phyloP scores from a whole-genome alignment of 1,140 invertebrate species.

The Atta colombica region DNA sequence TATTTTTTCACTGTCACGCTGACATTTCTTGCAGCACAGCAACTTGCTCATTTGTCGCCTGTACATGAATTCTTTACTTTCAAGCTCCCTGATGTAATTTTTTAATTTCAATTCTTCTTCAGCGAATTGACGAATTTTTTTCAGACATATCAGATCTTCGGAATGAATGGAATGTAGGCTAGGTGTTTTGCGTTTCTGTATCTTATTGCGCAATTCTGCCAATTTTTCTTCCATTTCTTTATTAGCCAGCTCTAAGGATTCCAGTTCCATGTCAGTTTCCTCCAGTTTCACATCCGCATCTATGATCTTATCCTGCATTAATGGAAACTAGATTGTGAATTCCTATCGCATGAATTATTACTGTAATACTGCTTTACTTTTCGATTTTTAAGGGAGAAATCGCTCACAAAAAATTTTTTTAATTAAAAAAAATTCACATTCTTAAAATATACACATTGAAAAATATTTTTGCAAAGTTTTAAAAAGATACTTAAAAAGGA shows the following conservation, averaged over 20 bases:
- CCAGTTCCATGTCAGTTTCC: conserved; percentile 79
- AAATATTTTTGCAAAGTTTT: too few species aligned
- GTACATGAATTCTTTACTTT: conserved; percentile 76
- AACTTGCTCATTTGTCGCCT: conserved; percentile 77
- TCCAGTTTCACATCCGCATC: conserved; percentile 80
- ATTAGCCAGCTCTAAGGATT: conserved; percentile 76
- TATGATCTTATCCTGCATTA: conserved; percentile 82
- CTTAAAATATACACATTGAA: too few species aligned
- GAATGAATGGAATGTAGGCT: conserved; percentile 80
- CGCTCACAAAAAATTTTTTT: too few species aligned
- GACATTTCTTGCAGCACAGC: conserved; percentile 60
- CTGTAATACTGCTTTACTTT: not conserved
- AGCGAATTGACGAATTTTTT: conserved; percentile 78
- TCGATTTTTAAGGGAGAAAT: not conserved
- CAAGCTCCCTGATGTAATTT: conserved; percentile 77
- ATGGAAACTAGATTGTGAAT: not conserved
- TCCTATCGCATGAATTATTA: too few species aligned
- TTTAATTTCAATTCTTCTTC: conserved; percentile 80
- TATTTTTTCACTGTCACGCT: conserved; percentile 35
- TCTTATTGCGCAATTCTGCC: conserved; percentile 71
- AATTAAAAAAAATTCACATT: too few species aligned
- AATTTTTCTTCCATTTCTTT: conserved; percentile 77
- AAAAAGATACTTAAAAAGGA: too few species aligned
- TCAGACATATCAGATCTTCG: conserved; percentile 79
- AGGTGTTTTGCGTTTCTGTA: conserved; percentile 57